Base-by-base conservation (phyloP, 2,113 vertebrate genomes). In the Aspiorhynchus laticeps region DNA sequence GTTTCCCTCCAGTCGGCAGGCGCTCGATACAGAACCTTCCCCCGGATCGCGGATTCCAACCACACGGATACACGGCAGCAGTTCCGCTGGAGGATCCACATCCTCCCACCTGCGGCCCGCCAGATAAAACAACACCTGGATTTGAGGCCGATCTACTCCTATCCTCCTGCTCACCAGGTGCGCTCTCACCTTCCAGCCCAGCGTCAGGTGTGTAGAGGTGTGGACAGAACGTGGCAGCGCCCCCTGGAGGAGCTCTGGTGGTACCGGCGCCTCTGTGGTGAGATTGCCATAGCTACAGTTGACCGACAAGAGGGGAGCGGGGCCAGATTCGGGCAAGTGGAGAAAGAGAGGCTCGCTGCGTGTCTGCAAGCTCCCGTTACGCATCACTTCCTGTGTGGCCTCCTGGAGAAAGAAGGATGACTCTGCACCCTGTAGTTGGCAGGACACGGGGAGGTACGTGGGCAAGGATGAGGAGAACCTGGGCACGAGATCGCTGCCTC, bases 241-340 rank as follows among this genome's bases (percentile, higher is more conserved):
- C 31, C 93, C 92, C 91, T 96, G 94, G 87, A 99, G 90, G 56
- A 98, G 93, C 86, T 96, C 97, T 81, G 89, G 93, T 0, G 97
- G 97, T 26, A 99, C 71, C 0, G 88, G 86, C 12, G 94, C 93
- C 85, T 97, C 96, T 0, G 93, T 93, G 0, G 95, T 95, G 87
- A 97, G 92, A 78, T 98, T 98, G 65, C 96, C 96, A 0, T 99
- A 99, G 26, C 95, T 98, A 92, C 95, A 98, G 7, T 97, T 98
- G 91, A 99, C 80, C 0, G 91, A 85, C 0, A 97, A 97, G 43
- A 96, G 88, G 65, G 92, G 80, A 26, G 87, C 77, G 0, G 89
- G 12, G 11, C 92, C 93, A 0, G 90, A 84, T 17, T 94, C 93
- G 85, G 97, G 92, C 86, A 95, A 94, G 86, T 96, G 96, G 85